Evolutionary conservation across 2,113 vertebrate species (phyloP), one percentile per base, ranked within the genome.

Genomic region (Danio rerio): DNA sequence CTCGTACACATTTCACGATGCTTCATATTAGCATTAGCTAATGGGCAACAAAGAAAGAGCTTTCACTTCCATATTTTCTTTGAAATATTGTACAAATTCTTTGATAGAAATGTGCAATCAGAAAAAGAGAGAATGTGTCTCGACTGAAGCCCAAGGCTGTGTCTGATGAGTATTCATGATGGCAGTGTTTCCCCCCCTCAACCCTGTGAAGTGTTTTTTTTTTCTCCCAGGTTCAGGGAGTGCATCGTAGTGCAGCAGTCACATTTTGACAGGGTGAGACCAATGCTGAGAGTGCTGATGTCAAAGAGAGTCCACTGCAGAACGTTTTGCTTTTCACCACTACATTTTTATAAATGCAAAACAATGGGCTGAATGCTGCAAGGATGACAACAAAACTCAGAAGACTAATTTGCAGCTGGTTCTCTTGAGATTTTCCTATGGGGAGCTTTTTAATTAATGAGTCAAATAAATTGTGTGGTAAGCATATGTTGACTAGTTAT

Each of bases 151-250:
- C 42, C n/a, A 3, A 50, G 43, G 20, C 58, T 49, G 58, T 18
- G 13, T 16, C 18, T 77, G 56, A 77, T 77, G 43, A 63, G 7
- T 63, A 62, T 77, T 77, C 58, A 77, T 50, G 20, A 40, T 77
- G 74, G 58, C 74, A 63, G 43, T 47, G 4, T 50, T 69, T 55
- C 42, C 16, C 52, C 49, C 47, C 11, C 18, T n/a, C 59, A 55
- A 71, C 55, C n/a, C 55, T 10, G 15, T 56, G 40, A 6, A 50
- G 58, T 72, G 5, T 8, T 31, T 72, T 52, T 12, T 58, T 58
- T 45, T 15, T 68, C 52, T 75, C 45, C 21, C 9, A 2, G 49
- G 52, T 62, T 72, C 58, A 49, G 16, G 42, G 61, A 75, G 50
- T 62, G 65, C 65, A 75, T 40, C 42, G 18, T 52, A 61, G 40